Conservation (phyloP, 2,888 invertebrate genomes). For the Hyppa rectilinea region DNA sequence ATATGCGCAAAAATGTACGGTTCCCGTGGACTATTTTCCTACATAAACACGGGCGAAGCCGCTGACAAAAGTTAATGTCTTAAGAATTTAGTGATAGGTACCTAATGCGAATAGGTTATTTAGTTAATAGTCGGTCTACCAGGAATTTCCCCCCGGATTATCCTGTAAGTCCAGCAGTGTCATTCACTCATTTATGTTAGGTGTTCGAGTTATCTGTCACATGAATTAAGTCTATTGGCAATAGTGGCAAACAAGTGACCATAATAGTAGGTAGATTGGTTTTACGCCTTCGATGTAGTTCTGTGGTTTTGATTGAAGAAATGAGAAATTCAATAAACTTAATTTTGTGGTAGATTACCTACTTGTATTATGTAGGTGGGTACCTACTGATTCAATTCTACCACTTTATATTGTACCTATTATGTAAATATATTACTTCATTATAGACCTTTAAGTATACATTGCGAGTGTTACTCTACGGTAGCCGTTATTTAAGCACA, state of each 20-base stretch:
- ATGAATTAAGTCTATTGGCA: neutral
- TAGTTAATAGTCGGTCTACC: neutral
- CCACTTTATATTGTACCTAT: neutral
- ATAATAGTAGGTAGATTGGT: slow-evolving; percentile 32
- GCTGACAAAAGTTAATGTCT: too few species aligned
- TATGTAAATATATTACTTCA: slow-evolving; percentile 39
- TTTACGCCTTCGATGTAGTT: slow-evolving; percentile 14
- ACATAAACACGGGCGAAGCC: too few species aligned
- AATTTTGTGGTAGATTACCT: slow-evolving; percentile 34
- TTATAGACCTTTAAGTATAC: slow-evolving; percentile 9
- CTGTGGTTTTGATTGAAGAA: slow-evolving; percentile 30
- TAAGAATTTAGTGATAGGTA: neutral
- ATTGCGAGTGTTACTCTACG: slow-evolving; percentile 5
- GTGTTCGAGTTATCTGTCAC: neutral
- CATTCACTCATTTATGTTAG: neutral
- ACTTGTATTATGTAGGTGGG: neutral
- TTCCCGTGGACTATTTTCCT: too few species aligned
- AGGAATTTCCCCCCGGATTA: neutral
- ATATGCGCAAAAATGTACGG: too few species aligned
- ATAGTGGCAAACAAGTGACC: slow-evolving; percentile 2
- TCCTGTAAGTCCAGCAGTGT: neutral
- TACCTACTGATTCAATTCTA: slow-evolving; percentile 9
- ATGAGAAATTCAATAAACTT: slow-evolving; percentile 30
- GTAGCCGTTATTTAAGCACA: slow-evolving; percentile 5
- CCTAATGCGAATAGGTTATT: neutral